Conservation (phyloP, 2,113 vertebrate species). For the Phaethon lepturus region DNA sequence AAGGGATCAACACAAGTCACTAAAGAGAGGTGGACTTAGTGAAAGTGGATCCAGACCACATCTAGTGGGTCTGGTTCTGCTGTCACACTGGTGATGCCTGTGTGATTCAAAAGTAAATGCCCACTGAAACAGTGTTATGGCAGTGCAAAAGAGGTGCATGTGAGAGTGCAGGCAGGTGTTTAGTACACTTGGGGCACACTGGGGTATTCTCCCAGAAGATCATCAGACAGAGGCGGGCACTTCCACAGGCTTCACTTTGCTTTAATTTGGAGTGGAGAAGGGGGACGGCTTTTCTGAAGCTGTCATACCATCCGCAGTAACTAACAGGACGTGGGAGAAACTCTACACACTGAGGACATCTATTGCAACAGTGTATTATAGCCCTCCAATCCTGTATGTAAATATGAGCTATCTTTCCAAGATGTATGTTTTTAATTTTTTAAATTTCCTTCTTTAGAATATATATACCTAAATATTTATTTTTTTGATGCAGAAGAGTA, state of each 20-base stretch:
- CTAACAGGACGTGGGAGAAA: background rate
- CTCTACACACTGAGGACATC: constrained; percentile 42
- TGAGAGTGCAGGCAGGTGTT: background rate
- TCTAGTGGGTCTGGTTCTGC: background rate
- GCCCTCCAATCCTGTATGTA: constrained; percentile 2
- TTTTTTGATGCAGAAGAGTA: background rate
- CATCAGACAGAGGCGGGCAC: background rate
- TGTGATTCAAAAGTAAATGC: background rate
- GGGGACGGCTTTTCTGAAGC: background rate
- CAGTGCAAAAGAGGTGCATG: background rate
- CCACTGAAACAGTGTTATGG: background rate
- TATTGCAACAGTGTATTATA: constrained; percentile 42
- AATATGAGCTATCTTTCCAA: background rate
- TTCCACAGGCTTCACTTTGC: constrained; percentile 4
- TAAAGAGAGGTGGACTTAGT: background rate
- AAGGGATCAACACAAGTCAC: background rate
- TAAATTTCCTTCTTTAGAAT: background rate
- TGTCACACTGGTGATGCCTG: background rate
- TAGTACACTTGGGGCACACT: background rate
- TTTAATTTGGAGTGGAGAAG: background rate
- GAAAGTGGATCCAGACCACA: background rate
- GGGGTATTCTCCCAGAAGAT: background rate
- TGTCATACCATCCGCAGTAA: background rate
- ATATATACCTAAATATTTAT: background rate
- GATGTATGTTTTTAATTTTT: background rate